Evolutionary conservation across 2,888 invertebrate species (phyloP), one percentile per base, ranked within the genome.

Genomic region (Cosmia trapezina): DNA sequence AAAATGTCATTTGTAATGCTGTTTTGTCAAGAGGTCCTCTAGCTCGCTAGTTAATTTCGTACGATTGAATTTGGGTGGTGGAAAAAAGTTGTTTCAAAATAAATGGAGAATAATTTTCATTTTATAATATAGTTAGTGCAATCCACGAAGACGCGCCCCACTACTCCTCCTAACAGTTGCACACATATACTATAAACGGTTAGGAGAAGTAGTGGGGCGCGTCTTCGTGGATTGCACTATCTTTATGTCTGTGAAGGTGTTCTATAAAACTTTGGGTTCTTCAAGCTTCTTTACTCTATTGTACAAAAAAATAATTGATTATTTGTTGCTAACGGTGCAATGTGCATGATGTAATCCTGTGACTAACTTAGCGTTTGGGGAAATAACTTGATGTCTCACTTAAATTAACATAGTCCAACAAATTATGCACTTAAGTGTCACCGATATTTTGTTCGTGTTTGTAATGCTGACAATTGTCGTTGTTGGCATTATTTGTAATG

Each of bases 311-410:
- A 37, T 4, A 6, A 37, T 37, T 37, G 8, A 45, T 37, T 49
- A 22, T 37, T 74, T 49, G 28, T 53, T 47, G 37, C 45, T 59
- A 37, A 59, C 2, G 19, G 28, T 56, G 45, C 12, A 53, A 22
- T 51, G 22, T 59, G 17, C 47, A 73, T 62, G 43, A 51, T 60
- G 51, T 60, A 22, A 65, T 59, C 14, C 14, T 70, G 14, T 76
- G 67, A 68, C 43, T 81, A 81, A 80, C n/a, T 37, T n/a, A 6
- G n/a, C 62, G 56, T 70, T 80, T 65, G 56, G 61, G 61, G 33
- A 75, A 67, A 57, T 62, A 63, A 28, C n/a, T 80, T 41, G 22
- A 47, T 65, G 69, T 65, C 17, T 62, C 53, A 57, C 43, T 57
- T n/a, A 51, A 49, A 59, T 51, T 75, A 78, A 80, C 75, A 65